Base-by-base conservation (phyloP, 2,797 vertebrate species). In the Graptemys geographica region DNA sequence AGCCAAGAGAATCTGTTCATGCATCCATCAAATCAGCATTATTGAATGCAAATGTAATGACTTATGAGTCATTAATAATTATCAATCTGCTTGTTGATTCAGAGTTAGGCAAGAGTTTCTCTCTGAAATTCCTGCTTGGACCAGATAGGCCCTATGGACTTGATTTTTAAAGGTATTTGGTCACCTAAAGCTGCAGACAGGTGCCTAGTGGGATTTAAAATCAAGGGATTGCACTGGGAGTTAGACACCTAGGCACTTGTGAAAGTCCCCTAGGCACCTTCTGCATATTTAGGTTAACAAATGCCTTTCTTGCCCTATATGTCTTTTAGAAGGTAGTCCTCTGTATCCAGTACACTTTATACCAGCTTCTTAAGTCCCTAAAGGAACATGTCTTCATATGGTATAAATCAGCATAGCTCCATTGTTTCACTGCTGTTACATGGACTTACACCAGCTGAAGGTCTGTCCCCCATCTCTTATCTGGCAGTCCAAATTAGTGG, bases 11-110 rank as follows among this genome's bases (percentile, higher is more conserved):
- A 96, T 44, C 53, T 91, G 31, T 51, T 92, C 27, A 53, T n/a
- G 44, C 85, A 92, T 90, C 76, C 72, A 85, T 95, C 78, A 91
- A 85, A 86, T 92, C 92, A 86, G 2, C 91, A 92, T 85, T 95
- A 94, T 80, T 94, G 81, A 92, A 79, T 92, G 90, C 2, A 95
- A 95, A 87, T 86, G 44, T 9, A 53, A 8, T 88, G 72, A 49
- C 47, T 84, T 81, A 69, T 88, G 85, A 94, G 59, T 87, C 65
- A 87, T 87, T 79, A 80, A 86, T 93, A 94, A 79, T 94, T 94
- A 94, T 94, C 2, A 62, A 76, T 49, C 18, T 72, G 37, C 82
- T 86, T 52, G 76, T 37, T 88, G 88, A 55, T 55, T 47, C 52
- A 86, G 33, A 65, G 88, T 84, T 74, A 74, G 18, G 53, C 44